Base-by-base conservation (phyloP, 2,888 invertebrate species). In the Athrips mouffetella region DNA sequence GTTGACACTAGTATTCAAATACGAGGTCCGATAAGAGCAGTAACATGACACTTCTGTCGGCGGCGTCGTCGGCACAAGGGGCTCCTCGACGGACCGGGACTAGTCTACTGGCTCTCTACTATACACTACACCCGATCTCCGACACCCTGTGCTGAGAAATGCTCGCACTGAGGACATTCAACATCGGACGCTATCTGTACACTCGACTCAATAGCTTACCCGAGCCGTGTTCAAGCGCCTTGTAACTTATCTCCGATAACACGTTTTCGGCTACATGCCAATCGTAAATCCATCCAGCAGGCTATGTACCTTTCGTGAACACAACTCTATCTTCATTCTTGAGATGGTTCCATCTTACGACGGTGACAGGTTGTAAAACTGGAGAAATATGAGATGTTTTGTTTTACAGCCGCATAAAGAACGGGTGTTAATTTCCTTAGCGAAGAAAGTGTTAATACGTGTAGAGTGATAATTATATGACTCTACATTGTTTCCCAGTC, bases 1-100 rank as follows among this genome's bases (percentile, higher is more conserved):
- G 73, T 77, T 71, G 76, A 72, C 69, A 67, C 56, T 60, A 61
- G 63, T 67, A 72, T 73, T 74, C 69, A 74, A 80, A 80, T 74
- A 75, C 72, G 73, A 68, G 62, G 68, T 61, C 57, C 67, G 78
- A 80, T 82, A 80, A 78, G 73, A 65, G 59, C 51, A 55, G 70
- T 63, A 71, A 76, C 76, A 71, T 70, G 75, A 73, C 70, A 72
- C 70, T 73, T 62, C 27, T 64, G 65, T 67, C 66, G 67, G 65
- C 58, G 57, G 63, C 45, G 45, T 37, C 45, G 27, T n/a, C 10
- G 15, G 45, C n/a, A 67, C 67, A 61, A 62, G 60, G 59, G 60
- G 61, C 59, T 51, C 57, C 57, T 62, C 53, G 48, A 48, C 47
- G 20, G 50, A 48, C 53, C 57, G 53, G 57, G 46, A 54, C 51